A percentile compares a stretch with the other conserved stretches of the same genome.
Conservation (phyloP, 2,888 invertebrate genomes). For the Pseudolycoriella hygida region DNA sequence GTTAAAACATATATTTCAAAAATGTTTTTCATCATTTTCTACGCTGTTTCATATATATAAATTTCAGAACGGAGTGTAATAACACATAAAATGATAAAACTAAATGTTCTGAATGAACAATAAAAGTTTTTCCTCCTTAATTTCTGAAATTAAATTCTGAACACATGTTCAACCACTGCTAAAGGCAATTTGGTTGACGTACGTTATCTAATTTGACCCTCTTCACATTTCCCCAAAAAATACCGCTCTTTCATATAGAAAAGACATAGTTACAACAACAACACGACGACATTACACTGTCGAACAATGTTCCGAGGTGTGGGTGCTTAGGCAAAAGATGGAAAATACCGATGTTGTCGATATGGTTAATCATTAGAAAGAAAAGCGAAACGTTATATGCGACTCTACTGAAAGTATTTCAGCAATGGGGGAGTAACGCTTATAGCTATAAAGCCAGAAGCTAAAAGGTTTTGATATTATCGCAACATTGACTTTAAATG, state of each 20-base stretch:
- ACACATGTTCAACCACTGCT: conserved; percentile 5
- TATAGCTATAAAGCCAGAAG: too few species aligned
- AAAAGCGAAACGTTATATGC: neutral
- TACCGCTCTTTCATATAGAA: neutral
- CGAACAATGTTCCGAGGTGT: neutral
- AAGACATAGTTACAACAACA: neutral
- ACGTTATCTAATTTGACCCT: conserved; percentile 5
- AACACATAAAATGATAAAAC: neutral
- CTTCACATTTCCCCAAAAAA: conserved; percentile 2
- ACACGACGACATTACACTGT: too few species aligned
- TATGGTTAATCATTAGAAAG: conserved; percentile 4
- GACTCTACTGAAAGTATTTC: too few species aligned
- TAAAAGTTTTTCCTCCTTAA: conserved; percentile 4
- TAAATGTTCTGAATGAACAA: neutral
- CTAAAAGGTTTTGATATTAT: too few species aligned
- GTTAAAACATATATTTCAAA: too few species aligned
- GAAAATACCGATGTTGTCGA: conserved; percentile 1
- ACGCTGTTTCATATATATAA: too few species aligned
- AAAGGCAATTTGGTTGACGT: conserved; percentile 5
- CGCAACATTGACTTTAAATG: too few species aligned
- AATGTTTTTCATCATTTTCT: too few species aligned
- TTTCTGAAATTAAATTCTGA: conserved; percentile 5
- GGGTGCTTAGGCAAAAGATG: neutral
- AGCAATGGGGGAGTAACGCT: too few species aligned
- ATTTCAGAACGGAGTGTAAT: too few species aligned